phyloP scores from a whole-genome alignment of 64 coral and sea anemone genomes.

The Trachythela sp. region DNA sequence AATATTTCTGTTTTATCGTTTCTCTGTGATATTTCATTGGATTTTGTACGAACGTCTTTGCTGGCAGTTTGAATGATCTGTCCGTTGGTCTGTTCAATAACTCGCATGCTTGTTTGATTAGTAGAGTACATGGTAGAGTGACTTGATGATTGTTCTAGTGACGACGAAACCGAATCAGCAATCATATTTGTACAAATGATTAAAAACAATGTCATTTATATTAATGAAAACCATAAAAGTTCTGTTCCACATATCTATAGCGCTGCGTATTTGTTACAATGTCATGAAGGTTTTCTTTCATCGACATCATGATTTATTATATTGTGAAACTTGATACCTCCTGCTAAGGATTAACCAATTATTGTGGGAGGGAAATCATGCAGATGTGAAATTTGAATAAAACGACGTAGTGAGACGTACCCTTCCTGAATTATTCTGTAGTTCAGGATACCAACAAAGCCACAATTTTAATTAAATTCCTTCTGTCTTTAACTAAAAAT shows the following conservation, averaged over 20 bases:
- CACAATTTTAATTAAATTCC: too few species aligned
- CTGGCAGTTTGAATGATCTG: background rate
- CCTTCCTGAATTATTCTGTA: too few species aligned
- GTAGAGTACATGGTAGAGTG: background rate
- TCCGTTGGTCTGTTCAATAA: background rate
- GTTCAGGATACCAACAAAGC: too few species aligned
- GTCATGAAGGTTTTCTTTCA: too few species aligned
- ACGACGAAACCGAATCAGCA: background rate
- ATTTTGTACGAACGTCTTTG: background rate
- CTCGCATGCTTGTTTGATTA: background rate
- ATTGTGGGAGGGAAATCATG: background rate
- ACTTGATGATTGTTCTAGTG: background rate
- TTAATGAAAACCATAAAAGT: background rate
- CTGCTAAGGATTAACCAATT: background rate
- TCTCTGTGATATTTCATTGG: background rate
- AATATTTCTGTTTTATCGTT: background rate
- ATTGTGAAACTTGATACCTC: background rate
- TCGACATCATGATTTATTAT: background rate
- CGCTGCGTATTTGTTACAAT: too few species aligned
- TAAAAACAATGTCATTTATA: background rate
- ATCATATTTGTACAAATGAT: background rate
- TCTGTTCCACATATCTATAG: background rate
- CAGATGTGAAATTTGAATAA: conserved; percentile 9
- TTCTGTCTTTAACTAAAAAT: too few species aligned
- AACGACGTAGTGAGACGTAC: background rate